These are phyloP conservation scores for Columba janthina DNA, from an alignment of 2,113 vertebrate genomes.

Conservation along the genomic window DNA sequence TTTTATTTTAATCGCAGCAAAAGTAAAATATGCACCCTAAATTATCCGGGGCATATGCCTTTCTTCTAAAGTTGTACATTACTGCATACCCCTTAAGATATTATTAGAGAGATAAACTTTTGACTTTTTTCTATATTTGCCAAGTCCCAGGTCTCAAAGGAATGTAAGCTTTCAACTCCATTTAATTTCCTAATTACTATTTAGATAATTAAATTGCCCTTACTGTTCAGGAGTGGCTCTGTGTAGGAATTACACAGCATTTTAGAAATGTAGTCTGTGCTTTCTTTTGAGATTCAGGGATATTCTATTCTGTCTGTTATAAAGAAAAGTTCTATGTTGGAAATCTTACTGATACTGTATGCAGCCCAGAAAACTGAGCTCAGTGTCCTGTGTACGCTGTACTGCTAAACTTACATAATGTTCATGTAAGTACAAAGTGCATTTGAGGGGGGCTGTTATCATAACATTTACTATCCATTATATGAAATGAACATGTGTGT, in stretches of 20 bases:
- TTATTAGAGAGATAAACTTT: not conserved
- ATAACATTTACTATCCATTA: not conserved
- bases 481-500: not conserved
- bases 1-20: not conserved
- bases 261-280: not conserved
- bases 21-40: not conserved
- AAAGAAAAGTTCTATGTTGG: not conserved
- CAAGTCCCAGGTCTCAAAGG: not conserved
- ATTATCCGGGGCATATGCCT: not conserved
- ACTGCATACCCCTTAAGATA: not conserved
- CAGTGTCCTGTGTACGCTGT: not conserved
- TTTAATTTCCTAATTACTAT: conserved; percentile 49
- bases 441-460: not conserved
- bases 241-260: not conserved
- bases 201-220: conserved; percentile 20
- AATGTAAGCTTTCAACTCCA: conserved; percentile 11
- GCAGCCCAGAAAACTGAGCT: not conserved
- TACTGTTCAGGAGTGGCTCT: not conserved
- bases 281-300: not conserved
- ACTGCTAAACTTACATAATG: not conserved
- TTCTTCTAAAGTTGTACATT: not conserved
- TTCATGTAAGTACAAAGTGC: not conserved
- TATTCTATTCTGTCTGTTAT: not conserved
- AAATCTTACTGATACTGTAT: not conserved
- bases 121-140: not conserved